phyloP scores from a whole-genome alignment of 2,797 vertebrate species.

The Champsocephalus gunnari region DNA sequence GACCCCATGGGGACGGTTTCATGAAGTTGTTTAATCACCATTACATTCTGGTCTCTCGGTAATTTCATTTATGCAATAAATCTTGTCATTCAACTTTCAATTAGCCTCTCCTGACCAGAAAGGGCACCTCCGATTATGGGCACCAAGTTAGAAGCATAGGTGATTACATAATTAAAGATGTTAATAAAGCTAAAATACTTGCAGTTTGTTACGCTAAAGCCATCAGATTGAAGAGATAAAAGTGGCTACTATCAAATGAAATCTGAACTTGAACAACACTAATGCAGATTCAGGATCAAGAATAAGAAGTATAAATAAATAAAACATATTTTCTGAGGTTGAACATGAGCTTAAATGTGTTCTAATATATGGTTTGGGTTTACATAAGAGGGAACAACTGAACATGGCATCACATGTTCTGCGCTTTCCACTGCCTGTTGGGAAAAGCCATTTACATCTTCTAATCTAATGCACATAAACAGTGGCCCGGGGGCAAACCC shows the following conservation, averaged over 20 bases:
- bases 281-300: not conserved
- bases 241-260: not conserved
- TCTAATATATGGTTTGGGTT: not conserved
- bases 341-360: not conserved
- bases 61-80: conserved; percentile 42
- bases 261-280: not conserved
- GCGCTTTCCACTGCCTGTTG: not conserved
- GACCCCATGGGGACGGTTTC: conserved; percentile 13
- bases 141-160: conserved; percentile 5
- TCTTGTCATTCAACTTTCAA: conserved; percentile 31
- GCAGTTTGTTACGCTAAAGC: not conserved
- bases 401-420: conserved; percentile 10
- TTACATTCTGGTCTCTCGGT: conserved; percentile 21
- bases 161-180: conserved; percentile 29
- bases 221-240: not conserved
- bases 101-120: conserved; percentile 19
- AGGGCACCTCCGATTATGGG: conserved; percentile 13
- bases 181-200: conserved; percentile 23
- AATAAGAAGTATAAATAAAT: not conserved
- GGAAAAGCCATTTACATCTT: conserved; percentile 17
- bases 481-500: not conserved
- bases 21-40: conserved; percentile 13
- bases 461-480: conserved; percentile 23
- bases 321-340: not conserved
- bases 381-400: not conserved